Evolutionary conservation across 2,888 invertebrate species (phyloP), one percentile per base, ranked within the genome.

Genomic region (Apocheima hispidaria): DNA sequence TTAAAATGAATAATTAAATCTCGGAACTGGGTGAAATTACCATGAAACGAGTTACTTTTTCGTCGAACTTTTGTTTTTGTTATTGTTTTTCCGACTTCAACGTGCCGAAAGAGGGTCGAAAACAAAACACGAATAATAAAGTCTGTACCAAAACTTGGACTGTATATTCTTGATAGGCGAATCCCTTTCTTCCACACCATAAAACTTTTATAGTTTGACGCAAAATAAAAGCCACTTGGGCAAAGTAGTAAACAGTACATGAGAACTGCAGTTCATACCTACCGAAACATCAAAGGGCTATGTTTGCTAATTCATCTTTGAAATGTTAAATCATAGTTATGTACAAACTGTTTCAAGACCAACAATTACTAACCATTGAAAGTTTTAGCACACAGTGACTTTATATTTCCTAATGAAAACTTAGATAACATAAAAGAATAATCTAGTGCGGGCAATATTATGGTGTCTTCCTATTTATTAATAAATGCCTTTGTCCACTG

Each of bases 151-250:
- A 87, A 89, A 88, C 75, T 89, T 87, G 60, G 77, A 74, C 84
- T 82, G 79, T 82, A 78, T 84, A 83, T 86, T 80, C 82, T 79
- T 84, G 87, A 88, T 88, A 87, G 84, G 74, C 71, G 77, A 78
- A 85, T 82, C 88, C 89, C 83, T 88, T 90, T 87, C 84, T 90
- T 90, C 87, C 87, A 79, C 79, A 67, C 86, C 90, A 90, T 90
- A 88, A 89, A 91, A 90, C 88, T 90, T 89, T 85, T 88, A 68
- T 68, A 59, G 86, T 81, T 83, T 86, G 87, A 83, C 81, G 79
- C 61, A 56, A 41, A 62, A 48, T 36, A 49, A 35, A 62, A 62
- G 23, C 61, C 21, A 18, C 52, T 18, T 40, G 49, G 54, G 38
- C 36, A 30, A 30, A 18, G 46, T 33, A 28, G 38, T 38, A 38